Evolutionary conservation across 2,113 vertebrate species (phyloP), one percentile per base, ranked within the genome.

Genomic region (Arenaria interpres): DNA sequence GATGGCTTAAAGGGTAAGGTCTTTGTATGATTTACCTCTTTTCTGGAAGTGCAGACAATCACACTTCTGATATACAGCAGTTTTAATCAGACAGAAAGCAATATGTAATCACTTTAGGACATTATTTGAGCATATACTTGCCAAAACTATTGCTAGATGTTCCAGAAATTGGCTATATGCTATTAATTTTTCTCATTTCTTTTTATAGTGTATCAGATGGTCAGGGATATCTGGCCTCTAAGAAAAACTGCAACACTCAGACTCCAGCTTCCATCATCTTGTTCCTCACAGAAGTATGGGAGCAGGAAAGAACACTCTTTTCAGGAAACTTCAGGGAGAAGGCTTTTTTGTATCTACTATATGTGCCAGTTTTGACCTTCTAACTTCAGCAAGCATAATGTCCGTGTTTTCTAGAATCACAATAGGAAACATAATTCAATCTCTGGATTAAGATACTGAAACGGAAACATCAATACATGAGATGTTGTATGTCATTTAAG

Each of bases 61-160:
- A 35, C 39, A 56, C 20, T 91, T 96, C 35, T 76, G 20, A 94
- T 69, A 66, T 85, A 78, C 23, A 60, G 33, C 20, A 48, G 33
- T 41, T 95, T 91, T 73, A 94, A 85, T 85, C 53, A 88, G 25
- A 35, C 33, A 85, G 71, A 94, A 82, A 72, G 53, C 21, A 90
- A n/a, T 63, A 77, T 30, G 14, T 46, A 67, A 66, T 85, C 41
- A 51, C 48, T 66, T 92, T 94, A 90, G n/a, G 35, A 85, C 19
- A 73, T 76, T 83, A 46, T 67, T 72, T 79, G 56, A 79, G 14
- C 28, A 59, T 71, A 51, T 59, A 63, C 48, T 85, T 90, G 88
- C 48, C 85, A 88, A 85, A 90, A 85, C 12, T 78, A 64, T 62
- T 67, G 24, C 24, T 92, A 79, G 35, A 63, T 85, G 57, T 87